Conservation (phyloP, 2,797 vertebrate genomes). For the Pseudochromis fuscus region DNA sequence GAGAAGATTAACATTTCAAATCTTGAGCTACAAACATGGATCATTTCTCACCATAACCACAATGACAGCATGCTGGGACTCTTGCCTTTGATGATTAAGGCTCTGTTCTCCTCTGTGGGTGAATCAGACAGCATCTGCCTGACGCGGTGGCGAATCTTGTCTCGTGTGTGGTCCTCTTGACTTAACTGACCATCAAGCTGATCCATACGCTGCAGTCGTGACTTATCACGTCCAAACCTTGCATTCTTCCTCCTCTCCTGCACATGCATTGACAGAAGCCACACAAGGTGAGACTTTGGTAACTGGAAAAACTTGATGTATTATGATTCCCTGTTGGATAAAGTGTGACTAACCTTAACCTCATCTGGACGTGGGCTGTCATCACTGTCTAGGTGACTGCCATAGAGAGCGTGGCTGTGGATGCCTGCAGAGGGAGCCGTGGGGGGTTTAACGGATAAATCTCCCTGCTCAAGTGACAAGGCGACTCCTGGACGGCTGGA, state of each 20-base stretch:
- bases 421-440: constrained; percentile 76
- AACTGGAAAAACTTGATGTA: constrained; percentile 3
- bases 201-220: constrained; percentile 80
- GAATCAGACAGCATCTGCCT: constrained; percentile 71
- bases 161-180: constrained; percentile 72
- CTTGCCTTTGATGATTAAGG: constrained; percentile 72
- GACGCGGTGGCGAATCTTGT: constrained; percentile 66
- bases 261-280: constrained; percentile 11
- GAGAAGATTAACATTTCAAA: constrained; percentile 12
- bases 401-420: constrained; percentile 75
- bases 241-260: constrained; percentile 85
- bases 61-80: background rate
- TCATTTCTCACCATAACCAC: background rate
- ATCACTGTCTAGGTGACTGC: constrained; percentile 66
- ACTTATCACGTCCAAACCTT: constrained; percentile 86
- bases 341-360: constrained; percentile 78
- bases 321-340: constrained; percentile 6
- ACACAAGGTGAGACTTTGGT: background rate
- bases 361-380: constrained; percentile 71
- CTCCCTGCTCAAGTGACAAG: constrained; percentile 75
- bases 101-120: constrained; percentile 55
- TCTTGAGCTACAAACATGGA: background rate
- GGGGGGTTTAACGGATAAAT: constrained; percentile 57
- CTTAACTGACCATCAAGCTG: constrained; percentile 77
- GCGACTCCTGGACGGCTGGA: constrained; percentile 65